A percentile compares a stretch with the other conserved stretches of the same genome.
phyloP scores from a whole-genome alignment of 53 echinoderm and acorn worm species.

The Mesocentrotus franciscanus region DNA sequence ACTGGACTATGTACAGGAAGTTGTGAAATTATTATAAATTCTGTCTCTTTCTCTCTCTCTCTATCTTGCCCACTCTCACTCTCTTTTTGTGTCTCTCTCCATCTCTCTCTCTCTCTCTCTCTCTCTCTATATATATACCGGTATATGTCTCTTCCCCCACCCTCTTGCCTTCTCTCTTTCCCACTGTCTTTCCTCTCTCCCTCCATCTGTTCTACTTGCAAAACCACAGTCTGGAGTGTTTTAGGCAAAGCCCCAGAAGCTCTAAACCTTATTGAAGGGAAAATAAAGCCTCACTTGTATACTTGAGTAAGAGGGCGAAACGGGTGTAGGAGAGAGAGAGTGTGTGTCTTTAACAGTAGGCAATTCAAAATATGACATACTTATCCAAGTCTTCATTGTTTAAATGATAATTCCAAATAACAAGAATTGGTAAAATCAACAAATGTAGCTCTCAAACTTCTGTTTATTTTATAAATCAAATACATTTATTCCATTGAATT shows the following conservation, averaged over 20 bases:
- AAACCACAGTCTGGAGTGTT: not conserved
- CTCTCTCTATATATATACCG: no score
- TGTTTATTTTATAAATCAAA: not conserved
- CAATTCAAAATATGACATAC: no score
- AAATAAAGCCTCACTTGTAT: no score
- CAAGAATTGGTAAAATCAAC: not conserved
- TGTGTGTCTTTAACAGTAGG: no score
- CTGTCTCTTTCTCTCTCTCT: not conserved
- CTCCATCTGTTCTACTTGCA: not conserved
- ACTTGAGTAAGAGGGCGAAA: no score
- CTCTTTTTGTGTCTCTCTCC: not conserved
- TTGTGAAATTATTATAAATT: not conserved
- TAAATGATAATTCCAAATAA: no score
- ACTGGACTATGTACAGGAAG: not conserved
- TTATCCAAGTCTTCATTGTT: no score
- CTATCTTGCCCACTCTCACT: not conserved
- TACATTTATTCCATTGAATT: not conserved
- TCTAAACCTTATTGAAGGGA: no score
- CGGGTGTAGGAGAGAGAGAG: no score
- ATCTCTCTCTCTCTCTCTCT: not conserved
- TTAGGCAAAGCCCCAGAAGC: no score
- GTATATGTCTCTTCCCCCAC: no score
- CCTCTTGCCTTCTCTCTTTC: not conserved
- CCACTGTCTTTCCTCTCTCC: not conserved
- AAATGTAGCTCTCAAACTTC: not conserved